These are phyloP conservation scores for Xenus cinereus DNA, from an alignment of 2,113 vertebrate species.

Conservation along the genomic window DNA sequence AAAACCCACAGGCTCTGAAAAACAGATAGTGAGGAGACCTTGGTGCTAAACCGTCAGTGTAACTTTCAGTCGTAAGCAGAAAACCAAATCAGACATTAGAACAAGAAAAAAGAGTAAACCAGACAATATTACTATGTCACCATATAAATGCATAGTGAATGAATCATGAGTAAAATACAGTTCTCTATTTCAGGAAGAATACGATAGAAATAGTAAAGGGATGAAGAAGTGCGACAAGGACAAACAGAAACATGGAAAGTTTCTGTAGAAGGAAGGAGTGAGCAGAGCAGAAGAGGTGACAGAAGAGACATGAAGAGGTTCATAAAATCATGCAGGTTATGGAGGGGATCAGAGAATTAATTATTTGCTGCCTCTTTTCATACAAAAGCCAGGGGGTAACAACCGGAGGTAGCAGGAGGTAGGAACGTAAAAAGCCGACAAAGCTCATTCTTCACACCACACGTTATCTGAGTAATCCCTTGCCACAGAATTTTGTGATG, in stretches of 20 bases:
- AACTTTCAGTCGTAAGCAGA: not conserved
- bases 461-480: not conserved
- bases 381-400: not conserved
- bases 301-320: not conserved
- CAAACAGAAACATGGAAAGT: not conserved
- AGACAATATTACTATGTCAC: not conserved
- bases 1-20: not conserved
- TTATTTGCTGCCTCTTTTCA: not conserved
- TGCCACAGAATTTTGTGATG: not conserved
- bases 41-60: not conserved
- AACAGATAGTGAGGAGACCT: not conserved
- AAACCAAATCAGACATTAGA: not conserved
- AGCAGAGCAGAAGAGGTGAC: not conserved
- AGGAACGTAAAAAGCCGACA: not conserved
- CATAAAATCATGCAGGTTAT: not conserved
- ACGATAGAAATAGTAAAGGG: not conserved
- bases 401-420: not conserved
- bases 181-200: not conserved
- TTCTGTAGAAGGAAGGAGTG: not conserved
- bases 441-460: not conserved
- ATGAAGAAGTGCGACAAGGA: not conserved
- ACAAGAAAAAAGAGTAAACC: not conserved
- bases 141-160: not conserved
- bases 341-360: not conserved
- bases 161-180: not conserved